phyloP scores from a whole-genome alignment of 2,113 vertebrate species.

The Peucedramus taeniatus region DNA sequence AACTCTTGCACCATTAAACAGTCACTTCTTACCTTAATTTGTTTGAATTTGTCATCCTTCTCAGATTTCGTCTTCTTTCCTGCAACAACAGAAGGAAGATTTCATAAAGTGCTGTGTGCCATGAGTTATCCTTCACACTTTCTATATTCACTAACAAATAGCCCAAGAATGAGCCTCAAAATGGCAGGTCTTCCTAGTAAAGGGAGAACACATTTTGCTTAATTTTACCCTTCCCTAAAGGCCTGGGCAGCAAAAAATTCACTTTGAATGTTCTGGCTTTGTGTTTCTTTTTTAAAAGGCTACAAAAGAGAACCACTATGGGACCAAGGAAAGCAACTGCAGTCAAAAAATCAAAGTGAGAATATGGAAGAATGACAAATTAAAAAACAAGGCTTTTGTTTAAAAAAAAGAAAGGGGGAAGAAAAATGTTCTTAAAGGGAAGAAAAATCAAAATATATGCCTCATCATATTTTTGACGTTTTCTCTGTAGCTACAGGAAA shows the following conservation, averaged over 20 bases:
- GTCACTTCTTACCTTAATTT: slow-evolving; percentile 76
- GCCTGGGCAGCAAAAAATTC: not conserved
- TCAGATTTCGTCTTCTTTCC: slow-evolving; percentile 80
- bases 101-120: not conserved
- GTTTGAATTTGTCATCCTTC: slow-evolving; percentile 78
- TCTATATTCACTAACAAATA: not conserved
- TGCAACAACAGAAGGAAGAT: slow-evolving; percentile 57
- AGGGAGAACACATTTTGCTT: not conserved
- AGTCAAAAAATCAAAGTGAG: not conserved
- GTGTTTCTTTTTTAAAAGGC: not conserved
- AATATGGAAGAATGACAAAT: not conserved
- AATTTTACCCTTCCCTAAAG: not conserved
- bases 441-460: not conserved
- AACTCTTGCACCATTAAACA: not conserved
- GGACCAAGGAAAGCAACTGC: not conserved
- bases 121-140: not conserved
- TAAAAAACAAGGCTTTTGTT: not conserved
- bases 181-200: not conserved
- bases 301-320: not conserved
- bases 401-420: not conserved
- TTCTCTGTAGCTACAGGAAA: not conserved
- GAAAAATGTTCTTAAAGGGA: not conserved
- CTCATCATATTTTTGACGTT: not conserved
- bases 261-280: not conserved
- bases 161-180: not conserved